Conservation (phyloP, 2,113 vertebrate species). For the Prinia subflava region DNA sequence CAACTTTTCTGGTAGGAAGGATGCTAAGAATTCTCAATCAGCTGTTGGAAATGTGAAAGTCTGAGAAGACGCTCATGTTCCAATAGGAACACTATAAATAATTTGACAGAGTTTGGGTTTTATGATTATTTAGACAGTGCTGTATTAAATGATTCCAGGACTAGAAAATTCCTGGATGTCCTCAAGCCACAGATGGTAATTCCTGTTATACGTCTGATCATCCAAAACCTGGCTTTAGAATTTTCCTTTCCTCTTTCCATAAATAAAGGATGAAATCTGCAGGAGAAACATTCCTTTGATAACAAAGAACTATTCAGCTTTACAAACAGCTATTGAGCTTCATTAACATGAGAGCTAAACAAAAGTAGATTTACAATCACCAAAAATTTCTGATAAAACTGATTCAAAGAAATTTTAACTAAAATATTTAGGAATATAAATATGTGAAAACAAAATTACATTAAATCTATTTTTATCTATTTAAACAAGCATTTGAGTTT, state of each 20-base stretch:
- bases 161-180: constrained; percentile 64
- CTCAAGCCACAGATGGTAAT: constrained; percentile 48
- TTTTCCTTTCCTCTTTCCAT: constrained; percentile 55
- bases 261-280: constrained; percentile 15
- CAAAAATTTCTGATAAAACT: neutral
- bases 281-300: neutral
- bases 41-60: constrained; percentile 29
- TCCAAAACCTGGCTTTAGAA: constrained; percentile 14
- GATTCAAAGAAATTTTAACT: neutral
- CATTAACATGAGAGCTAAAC: neutral
- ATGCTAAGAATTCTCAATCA: constrained; percentile 35
- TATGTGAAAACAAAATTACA: neutral
- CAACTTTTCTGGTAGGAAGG: constrained; percentile 5
- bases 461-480: neutral
- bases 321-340: neutral
- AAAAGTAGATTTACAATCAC: neutral
- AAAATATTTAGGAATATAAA: neutral
- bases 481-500: neutral
- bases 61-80: neutral
- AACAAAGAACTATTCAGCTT: neutral
- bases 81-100: constrained; percentile 49
- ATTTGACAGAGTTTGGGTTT: constrained; percentile 19
- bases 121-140: constrained; percentile 43
- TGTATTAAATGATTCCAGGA: constrained; percentile 46
- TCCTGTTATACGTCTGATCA: neutral